Base-by-base conservation (phyloP, 1,140 invertebrate genomes). In the Laupala kohalensis region DNA sequence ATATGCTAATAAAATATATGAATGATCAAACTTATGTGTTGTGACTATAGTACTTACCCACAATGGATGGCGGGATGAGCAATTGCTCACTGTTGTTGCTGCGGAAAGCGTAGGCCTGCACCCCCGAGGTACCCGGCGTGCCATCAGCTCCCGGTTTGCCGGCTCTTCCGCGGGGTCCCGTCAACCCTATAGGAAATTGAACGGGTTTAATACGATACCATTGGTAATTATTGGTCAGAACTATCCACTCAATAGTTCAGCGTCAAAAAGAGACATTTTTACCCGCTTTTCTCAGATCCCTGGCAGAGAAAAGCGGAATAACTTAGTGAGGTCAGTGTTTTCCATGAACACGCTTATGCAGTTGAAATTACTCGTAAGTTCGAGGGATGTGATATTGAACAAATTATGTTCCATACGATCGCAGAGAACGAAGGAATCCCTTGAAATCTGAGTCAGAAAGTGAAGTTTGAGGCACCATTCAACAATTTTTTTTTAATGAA, bases 31-130 rank as follows among this genome's bases (percentile, higher is more conserved):
- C n/a, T n/a, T n/a, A n/a, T n/a, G n/a, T n/a, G n/a, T n/a, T n/a
- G n/a, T n/a, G n/a, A n/a, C n/a, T n/a, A n/a, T n/a, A n/a, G n/a
- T n/a, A 74, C 81, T 82, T 78, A 89, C 89, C 85, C 65, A 89
- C 84, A 76, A 93, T 91, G 23, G 89, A 87, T 53, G 91, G 91
- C n/a, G 91, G 90, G 75, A 92, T 90, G 12, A 93, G 84, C 37
- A 92, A 79, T 77, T 90, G 84, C 67, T 84, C 83, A 26, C 80
- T 77, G 71, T 79, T 79, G 70, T 90, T 90, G 68, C 86, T 82
- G 69, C 87, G 86, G 67, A 85, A 78, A 64, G 84, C 83, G 84
- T 87, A 93, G 15, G 90, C 89, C 30, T 87, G 87, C 25, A 93
- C 86, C 24, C 91, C 92, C 0, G 90, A 90, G 37, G 86, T 83